Conservation (phyloP, 1,140 invertebrate genomes). For the Meloidogyne exigua region DNA sequence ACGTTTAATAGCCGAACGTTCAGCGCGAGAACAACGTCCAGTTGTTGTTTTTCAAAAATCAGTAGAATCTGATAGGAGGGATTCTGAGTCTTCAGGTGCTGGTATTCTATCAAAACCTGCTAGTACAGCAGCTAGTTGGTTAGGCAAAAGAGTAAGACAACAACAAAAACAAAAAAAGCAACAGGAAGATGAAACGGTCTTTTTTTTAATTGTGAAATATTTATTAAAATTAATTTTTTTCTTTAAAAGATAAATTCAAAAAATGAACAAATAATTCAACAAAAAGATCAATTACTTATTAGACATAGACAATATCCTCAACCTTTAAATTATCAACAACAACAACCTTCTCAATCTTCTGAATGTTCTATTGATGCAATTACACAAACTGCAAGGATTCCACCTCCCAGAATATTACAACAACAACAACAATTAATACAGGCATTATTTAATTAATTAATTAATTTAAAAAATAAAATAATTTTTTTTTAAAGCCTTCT, state of each 20-base stretch:
- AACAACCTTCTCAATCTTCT: slow-evolving; percentile 26
- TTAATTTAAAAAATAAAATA: no score
- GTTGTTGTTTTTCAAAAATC: slow-evolving; percentile 58
- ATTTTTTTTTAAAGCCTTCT: neutral
- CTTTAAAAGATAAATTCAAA: neutral
- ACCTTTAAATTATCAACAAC: slow-evolving; percentile 4
- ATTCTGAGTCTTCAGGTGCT: slow-evolving; percentile 21
- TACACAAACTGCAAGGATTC: slow-evolving; percentile 40
- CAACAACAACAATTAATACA: slow-evolving; percentile 17
- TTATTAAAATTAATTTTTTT: neutral
- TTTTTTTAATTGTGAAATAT: neutral
- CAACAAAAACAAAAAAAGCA: slow-evolving; percentile 42
- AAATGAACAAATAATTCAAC: slow-evolving; percentile 9
- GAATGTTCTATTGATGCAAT: slow-evolving; percentile 15
- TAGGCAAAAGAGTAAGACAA: slow-evolving; percentile 57
- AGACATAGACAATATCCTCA: slow-evolving; percentile 27
- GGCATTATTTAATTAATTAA: no score
- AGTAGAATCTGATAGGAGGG: slow-evolving; percentile 14
- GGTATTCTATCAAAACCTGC: slow-evolving; percentile 51
- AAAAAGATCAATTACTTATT: neutral
- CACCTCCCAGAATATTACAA: slow-evolving; percentile 46
- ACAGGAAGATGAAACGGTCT: slow-evolving; percentile 13
- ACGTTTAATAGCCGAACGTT: neutral
- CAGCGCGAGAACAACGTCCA: slow-evolving; percentile 30
- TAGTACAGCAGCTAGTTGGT: slow-evolving; percentile 56